Evolutionary conservation across 2,888 invertebrate species (phyloP), one percentile per base, ranked within the genome.

Genomic region (Drosophila antonietae): DNA sequence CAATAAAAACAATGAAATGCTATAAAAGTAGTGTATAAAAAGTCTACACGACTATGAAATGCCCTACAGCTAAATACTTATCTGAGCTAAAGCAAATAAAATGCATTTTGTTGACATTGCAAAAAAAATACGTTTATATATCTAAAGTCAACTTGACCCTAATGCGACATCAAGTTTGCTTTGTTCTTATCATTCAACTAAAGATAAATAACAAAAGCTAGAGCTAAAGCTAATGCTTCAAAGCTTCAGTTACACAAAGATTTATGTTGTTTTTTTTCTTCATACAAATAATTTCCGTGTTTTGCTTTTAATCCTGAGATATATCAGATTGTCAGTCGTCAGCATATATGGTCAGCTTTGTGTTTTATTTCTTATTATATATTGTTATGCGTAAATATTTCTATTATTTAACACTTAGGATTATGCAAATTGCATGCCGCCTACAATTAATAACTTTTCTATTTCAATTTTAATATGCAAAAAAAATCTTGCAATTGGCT

Each of bases 101-200:
- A n/a, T 5, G 28, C 18, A 20, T 28, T 4, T 20, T 33, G 12
- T 37, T 15, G 31, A 44, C 12, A 2, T 31, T 31, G 31, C 31
- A 12, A 59, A 55, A 44, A 35, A 18, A 46, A n/a, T 33, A 28
- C 5, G 3, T 28, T 6, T 28, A 52, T 59, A 55, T 23, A 23
- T 53, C 37, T 69, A 60, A 66, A 68, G 68, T 69, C 68, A 80
- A 79, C 80, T 83, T 83, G 82, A 80, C 84, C 73, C 72, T 76
- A 80, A 83, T 83, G 73, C 80, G 62, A 51, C 44, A 58, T 15
- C 58, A 73, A 73, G 68, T 64, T 71, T 75, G 43, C 62, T 51
- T 47, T 63, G 58, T 53, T 73, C 44, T 56, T 51, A 77, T 47
- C 57, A 39, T 23, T 14, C 46, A 20, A 28, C 52, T 51, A 41